Evolutionary conservation across 2,113 vertebrate species (phyloP).

Genomic region (Neogobius melanostomus): DNA sequence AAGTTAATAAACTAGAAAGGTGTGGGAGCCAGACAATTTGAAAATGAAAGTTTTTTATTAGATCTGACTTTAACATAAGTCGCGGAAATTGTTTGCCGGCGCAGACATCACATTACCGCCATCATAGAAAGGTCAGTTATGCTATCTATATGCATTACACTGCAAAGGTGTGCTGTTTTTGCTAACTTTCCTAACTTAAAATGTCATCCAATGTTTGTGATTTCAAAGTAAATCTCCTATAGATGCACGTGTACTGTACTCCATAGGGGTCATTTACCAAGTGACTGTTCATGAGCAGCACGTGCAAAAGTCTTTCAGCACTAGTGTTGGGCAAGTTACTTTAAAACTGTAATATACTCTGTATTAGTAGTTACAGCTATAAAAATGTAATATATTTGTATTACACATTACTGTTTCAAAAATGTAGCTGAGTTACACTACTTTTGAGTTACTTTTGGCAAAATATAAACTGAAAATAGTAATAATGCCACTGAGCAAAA

Average conservation of each 20-base stretch:
- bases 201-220: not conserved
- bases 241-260: not conserved
- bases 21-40: slow-evolving; percentile 55
- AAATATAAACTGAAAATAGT: too few species aligned
- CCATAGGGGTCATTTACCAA: too few species aligned
- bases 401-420: too few species aligned
- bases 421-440: too few species aligned
- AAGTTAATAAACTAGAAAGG: slow-evolving; percentile 66
- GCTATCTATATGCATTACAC: not conserved
- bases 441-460: too few species aligned
- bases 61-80: slow-evolving; percentile 28
- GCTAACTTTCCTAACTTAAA: slow-evolving; percentile 3
- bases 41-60: slow-evolving; percentile 52
- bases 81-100: slow-evolving; percentile 16
- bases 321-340: too few species aligned
- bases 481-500: too few species aligned
- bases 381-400: too few species aligned
- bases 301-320: too few species aligned
- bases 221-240: not conserved
- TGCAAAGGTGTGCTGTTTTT: not conserved
- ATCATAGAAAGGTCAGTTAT: slow-evolving; percentile 30
- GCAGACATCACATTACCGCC: slow-evolving; percentile 22
- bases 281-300: too few species aligned
- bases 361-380: too few species aligned
- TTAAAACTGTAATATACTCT: too few species aligned